Conservation (phyloP, 2,113 vertebrate genomes). For the Peromyscus leucopus region DNA sequence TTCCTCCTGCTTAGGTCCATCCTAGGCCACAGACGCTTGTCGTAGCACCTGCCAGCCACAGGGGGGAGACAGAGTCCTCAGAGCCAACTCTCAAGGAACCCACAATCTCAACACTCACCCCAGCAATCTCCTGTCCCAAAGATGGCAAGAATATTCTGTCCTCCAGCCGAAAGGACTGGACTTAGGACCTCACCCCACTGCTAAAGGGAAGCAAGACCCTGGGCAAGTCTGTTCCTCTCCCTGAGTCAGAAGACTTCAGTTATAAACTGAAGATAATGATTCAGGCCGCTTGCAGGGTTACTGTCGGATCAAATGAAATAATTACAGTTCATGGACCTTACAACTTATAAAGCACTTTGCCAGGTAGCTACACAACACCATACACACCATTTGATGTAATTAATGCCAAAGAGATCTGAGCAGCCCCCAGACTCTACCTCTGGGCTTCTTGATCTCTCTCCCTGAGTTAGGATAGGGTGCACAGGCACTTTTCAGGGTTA, state of each 20-base stretch:
- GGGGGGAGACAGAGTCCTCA: conserved; percentile 50
- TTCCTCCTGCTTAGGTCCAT: conserved; percentile 94
- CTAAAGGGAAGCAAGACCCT: conserved; percentile 9
- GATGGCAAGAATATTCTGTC: not conserved
- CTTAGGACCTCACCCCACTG: conserved; percentile 5
- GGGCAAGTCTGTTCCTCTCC: conserved; percentile 53
- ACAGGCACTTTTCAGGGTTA: not conserved
- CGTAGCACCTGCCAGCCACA: conserved; percentile 91
- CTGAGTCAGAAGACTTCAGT: conserved; percentile 26
- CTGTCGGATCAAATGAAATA: conserved; percentile 56
- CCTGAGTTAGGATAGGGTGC: not conserved
- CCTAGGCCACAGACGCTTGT: conserved; percentile 93
- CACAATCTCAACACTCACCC: not conserved
- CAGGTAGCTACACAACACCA: conserved; percentile 6
- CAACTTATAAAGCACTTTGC: conserved; percentile 43
- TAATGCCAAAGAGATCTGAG: conserved; percentile 34
- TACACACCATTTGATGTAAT: conserved; percentile 23
- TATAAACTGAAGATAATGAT: conserved; percentile 52
- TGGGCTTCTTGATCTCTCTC: not conserved
- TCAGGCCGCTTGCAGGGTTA: not conserved
- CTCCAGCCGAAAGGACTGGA: not conserved
- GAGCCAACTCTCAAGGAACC: not conserved
- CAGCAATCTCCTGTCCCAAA: not conserved
- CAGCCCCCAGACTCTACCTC: not conserved
- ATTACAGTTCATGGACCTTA: conserved; percentile 11